These are phyloP conservation scores for Blastobasis lacticolella DNA, from an alignment of 2,888 invertebrate genomes.

Conservation along the genomic window DNA sequence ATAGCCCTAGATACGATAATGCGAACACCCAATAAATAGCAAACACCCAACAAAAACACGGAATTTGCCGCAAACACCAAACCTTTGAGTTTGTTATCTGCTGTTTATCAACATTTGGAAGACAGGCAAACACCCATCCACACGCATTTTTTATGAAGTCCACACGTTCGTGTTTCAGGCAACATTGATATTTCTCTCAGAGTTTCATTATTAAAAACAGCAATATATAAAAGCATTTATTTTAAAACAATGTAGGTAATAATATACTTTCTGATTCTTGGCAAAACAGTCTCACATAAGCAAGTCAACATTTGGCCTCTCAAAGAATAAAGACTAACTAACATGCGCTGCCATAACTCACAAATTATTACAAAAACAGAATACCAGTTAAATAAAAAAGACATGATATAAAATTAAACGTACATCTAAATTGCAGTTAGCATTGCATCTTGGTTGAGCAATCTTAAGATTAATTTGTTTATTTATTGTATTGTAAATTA, in stretches of 20 bases:
- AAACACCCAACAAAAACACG: no score
- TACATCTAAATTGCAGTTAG: constrained; percentile 65
- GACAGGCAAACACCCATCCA: no score
- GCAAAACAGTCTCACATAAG: constrained; percentile 75
- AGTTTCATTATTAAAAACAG: no score
- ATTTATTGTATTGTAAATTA: constrained; percentile 50
- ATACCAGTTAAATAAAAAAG: constrained; percentile 65
- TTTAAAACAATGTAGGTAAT: constrained; percentile 75
- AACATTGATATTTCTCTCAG: no score
- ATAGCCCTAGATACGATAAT: no score
- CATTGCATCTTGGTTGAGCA: constrained; percentile 71
- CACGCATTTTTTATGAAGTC: no score
- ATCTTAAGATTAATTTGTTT: constrained; percentile 66
- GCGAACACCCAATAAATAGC: no score
- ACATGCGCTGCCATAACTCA: constrained; percentile 73
- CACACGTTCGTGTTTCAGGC: no score
- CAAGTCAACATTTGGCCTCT: constrained; percentile 75
- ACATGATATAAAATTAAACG: constrained; percentile 59
- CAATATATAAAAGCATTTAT: constrained; percentile 73
- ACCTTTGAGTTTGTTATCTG: no score
- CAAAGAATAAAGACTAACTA: constrained; percentile 70
- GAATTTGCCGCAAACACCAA: no score
- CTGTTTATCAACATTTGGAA: no score
- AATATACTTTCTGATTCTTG: constrained; percentile 75
- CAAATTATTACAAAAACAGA: constrained; percentile 61